These are phyloP conservation scores for Borostomias antarcticus DNA, from an alignment of 2,797 vertebrate species.

Conservation along the genomic window DNA sequence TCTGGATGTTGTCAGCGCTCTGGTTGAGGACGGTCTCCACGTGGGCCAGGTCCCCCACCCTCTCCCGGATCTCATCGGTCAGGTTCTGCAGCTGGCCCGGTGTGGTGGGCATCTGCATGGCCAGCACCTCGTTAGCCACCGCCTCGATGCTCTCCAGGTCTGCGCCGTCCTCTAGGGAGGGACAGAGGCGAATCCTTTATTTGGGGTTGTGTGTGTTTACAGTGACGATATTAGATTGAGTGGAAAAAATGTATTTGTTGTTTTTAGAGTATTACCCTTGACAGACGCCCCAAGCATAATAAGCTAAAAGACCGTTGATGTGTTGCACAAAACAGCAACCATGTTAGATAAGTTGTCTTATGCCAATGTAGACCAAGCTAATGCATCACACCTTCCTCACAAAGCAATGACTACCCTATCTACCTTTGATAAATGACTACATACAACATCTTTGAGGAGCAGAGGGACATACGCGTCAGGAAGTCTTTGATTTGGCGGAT, in stretches of 20 bases:
- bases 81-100: conserved; percentile 91
- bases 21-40: conserved; percentile 90
- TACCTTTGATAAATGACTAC: too few relatives aligned
- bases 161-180: conserved; percentile 88
- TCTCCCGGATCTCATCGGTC: conserved; percentile 88
- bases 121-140: conserved; percentile 91
- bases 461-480: conserved; percentile 89
- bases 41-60: conserved; percentile 88
- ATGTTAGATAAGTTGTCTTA: too few relatives aligned
- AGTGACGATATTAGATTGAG: too few relatives aligned
- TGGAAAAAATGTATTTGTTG: too few relatives aligned
- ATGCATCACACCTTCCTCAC: neutral
- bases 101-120: conserved; percentile 95
- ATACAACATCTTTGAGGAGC: too few relatives aligned
- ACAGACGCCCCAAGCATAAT: too few relatives aligned
- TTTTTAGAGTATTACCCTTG: too few relatives aligned
- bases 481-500: conserved; percentile 95
- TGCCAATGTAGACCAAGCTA: too few relatives aligned
- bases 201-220: too few relatives aligned
- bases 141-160: conserved; percentile 94
- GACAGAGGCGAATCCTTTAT: neutral
- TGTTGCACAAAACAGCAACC: too few relatives aligned
- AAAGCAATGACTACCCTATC: neutral
- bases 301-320: too few relatives aligned
- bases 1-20: conserved; percentile 86